These are phyloP conservation scores for Tetraodon nigroviridis DNA, from an alignment of 2,113 vertebrate species.

Conservation along the genomic window DNA sequence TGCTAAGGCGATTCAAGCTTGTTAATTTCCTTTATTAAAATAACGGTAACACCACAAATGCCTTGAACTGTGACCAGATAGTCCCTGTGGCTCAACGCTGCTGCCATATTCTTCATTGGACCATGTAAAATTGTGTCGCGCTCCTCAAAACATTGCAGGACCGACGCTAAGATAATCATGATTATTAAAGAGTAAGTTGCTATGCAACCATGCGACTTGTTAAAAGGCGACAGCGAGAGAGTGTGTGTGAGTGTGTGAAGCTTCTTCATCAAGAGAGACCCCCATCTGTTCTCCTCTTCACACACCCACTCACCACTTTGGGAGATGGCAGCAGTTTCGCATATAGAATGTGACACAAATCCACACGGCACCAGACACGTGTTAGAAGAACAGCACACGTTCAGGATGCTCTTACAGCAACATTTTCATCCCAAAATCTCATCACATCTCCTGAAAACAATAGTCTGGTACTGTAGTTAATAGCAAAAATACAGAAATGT, in stretches of 20 bases:
- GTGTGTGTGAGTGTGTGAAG: conserved; percentile 42
- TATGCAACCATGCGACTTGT: conserved; percentile 44
- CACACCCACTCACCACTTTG: conserved; percentile 51
- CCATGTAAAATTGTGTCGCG: conserved; percentile 14
- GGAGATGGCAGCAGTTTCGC: conserved; percentile 47
- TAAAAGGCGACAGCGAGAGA: conserved; percentile 13
- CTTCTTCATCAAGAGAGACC: conserved; percentile 53
- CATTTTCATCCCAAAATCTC: too few species aligned
- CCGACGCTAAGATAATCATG: conserved; percentile 39
- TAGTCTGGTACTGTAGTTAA: too few species aligned
- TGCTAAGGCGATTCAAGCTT: neutral
- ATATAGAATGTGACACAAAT: conserved; percentile 8
- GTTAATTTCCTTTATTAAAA: neutral
- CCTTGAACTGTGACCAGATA: neutral
- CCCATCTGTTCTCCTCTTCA: conserved; percentile 62
- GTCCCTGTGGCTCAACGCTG: neutral
- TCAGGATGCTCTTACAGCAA: too few species aligned
- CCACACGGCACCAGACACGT: conserved; percentile 5
- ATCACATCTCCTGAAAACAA: too few species aligned
- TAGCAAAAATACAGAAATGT: too few species aligned
- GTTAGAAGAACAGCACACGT: too few species aligned
- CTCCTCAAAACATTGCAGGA: conserved; percentile 31
- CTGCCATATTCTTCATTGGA: conserved; percentile 6
- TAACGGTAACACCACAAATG: neutral
- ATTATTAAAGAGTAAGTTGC: conserved; percentile 44